These are phyloP conservation scores for Drosophila vallismaia DNA, from an alignment of 2,888 invertebrate genomes.

Conservation along the genomic window DNA sequence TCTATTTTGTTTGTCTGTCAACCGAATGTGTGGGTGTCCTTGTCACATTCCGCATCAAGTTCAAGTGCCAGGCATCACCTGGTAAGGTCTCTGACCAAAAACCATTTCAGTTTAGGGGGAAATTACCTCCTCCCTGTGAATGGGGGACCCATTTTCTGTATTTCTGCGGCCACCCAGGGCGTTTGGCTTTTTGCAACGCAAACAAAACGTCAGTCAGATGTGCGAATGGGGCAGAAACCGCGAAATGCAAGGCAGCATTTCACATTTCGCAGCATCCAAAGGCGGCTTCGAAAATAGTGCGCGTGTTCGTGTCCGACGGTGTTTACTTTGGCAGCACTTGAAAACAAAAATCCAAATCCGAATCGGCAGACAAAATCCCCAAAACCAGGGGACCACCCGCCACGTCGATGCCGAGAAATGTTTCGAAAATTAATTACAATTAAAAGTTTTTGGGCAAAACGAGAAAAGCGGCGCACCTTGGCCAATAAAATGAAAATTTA, in stretches of 20 bases:
- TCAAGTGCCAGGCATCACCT: constrained; percentile 42
- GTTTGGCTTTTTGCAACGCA: constrained; percentile 79
- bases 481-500: constrained; percentile 78
- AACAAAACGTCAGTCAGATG: constrained; percentile 72
- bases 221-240: constrained; percentile 50
- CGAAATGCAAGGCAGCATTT: constrained; percentile 65
- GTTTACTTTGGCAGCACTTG: constrained; percentile 79
- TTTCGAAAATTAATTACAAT: constrained; percentile 74
- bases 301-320: constrained; percentile 50
- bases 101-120: constrained; percentile 2
- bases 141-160: constrained; percentile 4
- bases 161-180: constrained; percentile 61
- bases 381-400: constrained; percentile 24
- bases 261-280: constrained; percentile 44
- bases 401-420: constrained; percentile 37
- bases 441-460: constrained; percentile 59
- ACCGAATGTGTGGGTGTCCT: constrained; percentile 27
- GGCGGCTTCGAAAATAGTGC: constrained; percentile 59
- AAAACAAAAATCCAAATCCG: constrained; percentile 48
- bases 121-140: not conserved
- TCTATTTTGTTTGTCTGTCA: constrained; percentile 31
- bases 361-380: constrained; percentile 45
- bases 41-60: constrained; percentile 41
- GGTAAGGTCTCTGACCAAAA: constrained; percentile 13
- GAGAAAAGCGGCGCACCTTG: constrained; percentile 57